Percentiles rank a stretch among this genome's conserved stretches.
Conservation (phyloP, 2,113 vertebrate genomes). For the Nicator chloris region DNA sequence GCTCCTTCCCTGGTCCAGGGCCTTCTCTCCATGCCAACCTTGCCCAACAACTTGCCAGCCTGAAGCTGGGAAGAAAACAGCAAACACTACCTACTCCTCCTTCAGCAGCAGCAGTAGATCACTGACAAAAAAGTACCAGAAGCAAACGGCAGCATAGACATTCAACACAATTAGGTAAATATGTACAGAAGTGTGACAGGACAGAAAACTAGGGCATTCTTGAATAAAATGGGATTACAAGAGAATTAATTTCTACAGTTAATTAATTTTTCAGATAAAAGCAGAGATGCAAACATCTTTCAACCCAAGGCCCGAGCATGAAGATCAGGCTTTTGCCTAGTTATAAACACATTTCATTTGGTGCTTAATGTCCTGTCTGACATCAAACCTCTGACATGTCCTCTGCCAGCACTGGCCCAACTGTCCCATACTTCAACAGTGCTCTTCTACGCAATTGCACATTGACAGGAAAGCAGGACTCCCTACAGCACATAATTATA, state of each 20-base stretch:
- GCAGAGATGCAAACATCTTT: neutral
- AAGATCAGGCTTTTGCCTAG: neutral
- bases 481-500: neutral
- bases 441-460: neutral
- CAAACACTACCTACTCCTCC: neutral
- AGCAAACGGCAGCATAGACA: neutral
- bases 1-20: neutral
- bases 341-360: neutral
- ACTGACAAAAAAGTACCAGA: neutral
- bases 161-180: neutral
- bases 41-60: neutral
- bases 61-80: neutral
- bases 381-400: no score
- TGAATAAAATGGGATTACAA: neutral
- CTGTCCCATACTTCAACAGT: neutral
- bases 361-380: neutral
- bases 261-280: conserved; percentile 9
- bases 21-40: neutral
- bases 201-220: neutral
- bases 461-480: neutral
- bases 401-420: neutral
- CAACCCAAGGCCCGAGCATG: neutral
- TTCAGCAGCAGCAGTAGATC: neutral
- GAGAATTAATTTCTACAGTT: neutral
- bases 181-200: neutral